phyloP scores from a whole-genome alignment of 1,140 invertebrate genomes.

The Trichonephila clavipes region DNA sequence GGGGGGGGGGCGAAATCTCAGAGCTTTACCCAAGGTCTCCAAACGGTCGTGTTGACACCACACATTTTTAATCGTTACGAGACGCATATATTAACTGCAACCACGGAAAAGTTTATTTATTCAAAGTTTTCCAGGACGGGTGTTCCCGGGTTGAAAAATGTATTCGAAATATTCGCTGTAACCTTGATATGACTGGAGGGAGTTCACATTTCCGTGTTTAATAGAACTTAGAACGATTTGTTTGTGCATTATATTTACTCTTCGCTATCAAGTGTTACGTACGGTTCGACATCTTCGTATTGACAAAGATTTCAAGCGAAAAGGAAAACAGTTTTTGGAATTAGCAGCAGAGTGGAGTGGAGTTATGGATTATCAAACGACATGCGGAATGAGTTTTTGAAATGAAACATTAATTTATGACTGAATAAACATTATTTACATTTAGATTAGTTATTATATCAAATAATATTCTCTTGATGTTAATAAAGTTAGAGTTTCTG shows the following conservation, averaged over 20 bases:
- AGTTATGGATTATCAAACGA: no score
- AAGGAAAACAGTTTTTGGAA: not conserved
- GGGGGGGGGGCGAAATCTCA: not conserved
- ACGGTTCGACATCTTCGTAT: not conserved
- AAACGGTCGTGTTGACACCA: conserved; percentile 45
- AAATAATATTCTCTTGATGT: no score
- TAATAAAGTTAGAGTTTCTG: no score
- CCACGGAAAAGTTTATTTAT: conserved; percentile 40
- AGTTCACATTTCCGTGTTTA: not conserved
- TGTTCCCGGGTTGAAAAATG: not conserved
- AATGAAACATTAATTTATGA: no score
- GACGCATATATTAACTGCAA: conserved; percentile 41
- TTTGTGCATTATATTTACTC: conserved; percentile 10
- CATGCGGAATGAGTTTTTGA: no score
- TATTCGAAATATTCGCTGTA: not conserved
- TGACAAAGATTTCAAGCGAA: not conserved
- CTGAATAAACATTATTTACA: no score
- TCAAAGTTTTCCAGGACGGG: conserved; percentile 2
- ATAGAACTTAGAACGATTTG: conserved; percentile 27
- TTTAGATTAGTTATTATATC: no score
- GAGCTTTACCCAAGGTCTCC: conserved; percentile 3
- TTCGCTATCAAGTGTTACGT: not conserved
- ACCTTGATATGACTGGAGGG: conserved; percentile 20
- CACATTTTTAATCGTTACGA: conserved; percentile 54
- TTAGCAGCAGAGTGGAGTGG: not conserved